phyloP scores from a whole-genome alignment of 2,888 invertebrate genomes.

The Orthosia cruda region DNA sequence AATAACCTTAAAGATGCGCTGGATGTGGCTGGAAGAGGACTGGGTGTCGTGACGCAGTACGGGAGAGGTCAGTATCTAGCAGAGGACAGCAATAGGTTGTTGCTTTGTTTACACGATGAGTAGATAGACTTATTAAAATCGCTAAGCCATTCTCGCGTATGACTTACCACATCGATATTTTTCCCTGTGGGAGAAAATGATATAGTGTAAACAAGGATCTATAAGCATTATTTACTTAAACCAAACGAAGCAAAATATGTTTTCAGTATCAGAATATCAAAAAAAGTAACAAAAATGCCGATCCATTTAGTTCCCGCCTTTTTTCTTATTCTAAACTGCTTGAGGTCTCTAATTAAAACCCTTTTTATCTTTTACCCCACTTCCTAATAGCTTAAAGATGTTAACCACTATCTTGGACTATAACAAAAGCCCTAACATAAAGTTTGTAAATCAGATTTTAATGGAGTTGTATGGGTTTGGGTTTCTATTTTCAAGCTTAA shows the following conservation, averaged over 20 bases:
- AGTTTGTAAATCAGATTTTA: constrained; percentile 45
- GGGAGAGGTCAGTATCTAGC: too few species aligned
- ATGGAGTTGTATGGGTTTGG: constrained; percentile 24
- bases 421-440: constrained; percentile 51
- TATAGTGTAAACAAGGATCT: not conserved
- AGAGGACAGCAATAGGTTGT: not conserved
- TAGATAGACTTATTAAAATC: not conserved
- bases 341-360: constrained; percentile 50
- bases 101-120: not conserved
- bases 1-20: not conserved
- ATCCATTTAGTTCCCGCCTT: constrained; percentile 9
- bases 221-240: not conserved
- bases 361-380: constrained; percentile 38
- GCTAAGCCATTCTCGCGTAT: not conserved
- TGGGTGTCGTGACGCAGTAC: too few species aligned
- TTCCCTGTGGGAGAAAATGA: not conserved
- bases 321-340: constrained; percentile 23
- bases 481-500: too few species aligned
- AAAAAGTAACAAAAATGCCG: not conserved
- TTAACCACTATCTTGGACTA: constrained; percentile 33
- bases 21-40: too few species aligned
- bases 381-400: constrained; percentile 55
- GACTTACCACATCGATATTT: too few species aligned
- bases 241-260: not conserved
- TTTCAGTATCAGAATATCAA: constrained; percentile 8